Base-by-base conservation (phyloP, 1,140 invertebrate genomes). In the Heliconius himera region DNA sequence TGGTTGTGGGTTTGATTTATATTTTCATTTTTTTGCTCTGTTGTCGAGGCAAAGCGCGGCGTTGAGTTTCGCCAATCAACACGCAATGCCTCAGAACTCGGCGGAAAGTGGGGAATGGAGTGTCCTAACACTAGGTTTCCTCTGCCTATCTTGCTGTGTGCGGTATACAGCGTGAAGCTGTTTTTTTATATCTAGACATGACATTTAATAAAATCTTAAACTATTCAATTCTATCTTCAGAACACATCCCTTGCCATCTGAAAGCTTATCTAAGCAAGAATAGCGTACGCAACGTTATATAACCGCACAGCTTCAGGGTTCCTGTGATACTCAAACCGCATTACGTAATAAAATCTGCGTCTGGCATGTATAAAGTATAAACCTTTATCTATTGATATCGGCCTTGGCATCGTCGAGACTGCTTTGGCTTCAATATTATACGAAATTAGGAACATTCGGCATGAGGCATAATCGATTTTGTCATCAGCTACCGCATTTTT, bases 201-300 rank as follows among this genome's bases (percentile, higher is more conserved):
- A 38, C 2, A 18, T 66, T 78, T 11, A 49, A 66, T 70, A 56
- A 80, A 75, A 76, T 60, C 46, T 73, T 33, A 38, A 80, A 75
- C 54, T 77, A 56, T 77, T 70, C 77, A 74, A 77, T 74, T 84
- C 78, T 78, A 74, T 76, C 8, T 49, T 46, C 80, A 71, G 82
- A 84, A 83, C 82, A 87, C 82, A 84, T 84, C 80, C 79, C 77
- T 83, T 80, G 83, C 80, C 83, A 81, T 81, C 76, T 49, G 72
- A 73, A 54, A 79, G 82, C 83, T 88, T 87, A 87, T 87, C 85
- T 86, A 60, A 74, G 80, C 72, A 74, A 83, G 79, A 77, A 78
- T 85, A 82, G 77, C 80, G 82, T 85, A 90, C 88, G 87, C 88
- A 87, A 85, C 78, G 78, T 82, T 81, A 81, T 66, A 73, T 85